A percentile compares a stretch with the other conserved stretches of the same genome.
Evolutionary conservation across 2,888 invertebrate genomes (phyloP).

Genomic region (Caenorhabditis drosophilae): DNA sequence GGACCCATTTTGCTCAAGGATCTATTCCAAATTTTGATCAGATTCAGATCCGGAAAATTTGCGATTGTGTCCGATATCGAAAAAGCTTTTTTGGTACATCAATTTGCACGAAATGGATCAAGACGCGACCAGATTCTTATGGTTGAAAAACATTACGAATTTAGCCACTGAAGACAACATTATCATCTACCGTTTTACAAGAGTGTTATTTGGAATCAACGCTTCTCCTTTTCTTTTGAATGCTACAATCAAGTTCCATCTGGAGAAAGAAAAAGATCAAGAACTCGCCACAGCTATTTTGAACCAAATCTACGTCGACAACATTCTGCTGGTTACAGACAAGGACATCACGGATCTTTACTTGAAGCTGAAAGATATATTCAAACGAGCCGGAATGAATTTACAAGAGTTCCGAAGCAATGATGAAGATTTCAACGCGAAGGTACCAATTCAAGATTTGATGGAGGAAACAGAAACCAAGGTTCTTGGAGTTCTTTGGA

Average conservation of each 20-base stretch:
- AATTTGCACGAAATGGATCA: conserved; percentile 28
- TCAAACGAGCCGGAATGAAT: conserved; percentile 15
- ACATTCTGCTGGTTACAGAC: conserved; percentile 6
- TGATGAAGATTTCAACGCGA: conserved; percentile 2
- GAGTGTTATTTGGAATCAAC: conserved; percentile 40
- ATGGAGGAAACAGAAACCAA: neutral
- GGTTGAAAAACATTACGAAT: conserved; percentile 19
- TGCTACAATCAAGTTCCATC: conserved; percentile 3
- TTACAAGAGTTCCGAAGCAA: conserved; percentile 39
- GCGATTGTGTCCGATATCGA: conserved; percentile 36
- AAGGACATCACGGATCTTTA: neutral
- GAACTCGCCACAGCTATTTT: conserved; percentile 1
- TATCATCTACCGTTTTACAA: conserved; percentile 22
- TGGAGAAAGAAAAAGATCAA: neutral
- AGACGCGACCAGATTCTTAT: conserved; percentile 33
- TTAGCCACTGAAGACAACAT: conserved; percentile 23
- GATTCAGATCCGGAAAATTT: conserved; percentile 18
- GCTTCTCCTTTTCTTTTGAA: conserved; percentile 32
- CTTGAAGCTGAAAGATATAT: conserved; percentile 2
- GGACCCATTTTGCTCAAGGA: conserved; percentile 36
- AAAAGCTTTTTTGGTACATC: conserved; percentile 43
- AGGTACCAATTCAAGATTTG: neutral
- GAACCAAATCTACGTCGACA: conserved; percentile 13
- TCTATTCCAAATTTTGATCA: conserved; percentile 19
- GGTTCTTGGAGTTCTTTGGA: conserved; percentile 1